Evolutionary conservation across 2,113 vertebrate genomes (phyloP), one percentile per base, ranked within the genome.

Genomic region (Eptatretus burgeri): DNA sequence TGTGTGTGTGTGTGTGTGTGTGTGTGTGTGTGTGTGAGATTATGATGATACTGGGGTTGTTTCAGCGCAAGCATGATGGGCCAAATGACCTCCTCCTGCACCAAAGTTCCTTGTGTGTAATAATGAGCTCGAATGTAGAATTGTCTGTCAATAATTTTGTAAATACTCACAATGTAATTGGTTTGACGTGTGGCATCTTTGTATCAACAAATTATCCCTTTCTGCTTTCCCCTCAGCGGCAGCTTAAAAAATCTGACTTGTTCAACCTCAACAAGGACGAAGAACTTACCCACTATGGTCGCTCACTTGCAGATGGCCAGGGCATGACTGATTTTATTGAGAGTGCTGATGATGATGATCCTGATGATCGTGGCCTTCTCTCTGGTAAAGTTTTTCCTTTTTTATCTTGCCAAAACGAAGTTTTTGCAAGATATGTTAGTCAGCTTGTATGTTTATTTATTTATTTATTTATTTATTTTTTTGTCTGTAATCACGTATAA

Each of bases 241-340:
- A 7, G 3, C 27, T 41, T 41, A 41, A 41, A 41, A 41, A 41
- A 41, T 98, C 20, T 60, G 56, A n/a, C 10, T 20, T 60, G 56
- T 20, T 78, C 70, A 91, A 91, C 69, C 77, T 95, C 65, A 95
- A 98, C 14, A 86, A 94, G 71, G 91, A 93, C 10, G 89, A 96
- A 64, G 85, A 94, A 64, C 73, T 96, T 65, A 98, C 91, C 62
- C 91, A 98, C 69, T 93, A 79, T 14, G 91, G 91, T 60, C 86
- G 89, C 53, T 93, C 87, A 5, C 63, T 96, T 75, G 82, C 91
- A n/a, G 82, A 91, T 72, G 80, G 93, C 5, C 86, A 96, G 70
- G 86, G 85, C 66, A 75, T 86, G 12, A 80, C 80, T 9, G 82
- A 87, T 63, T 41, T 41, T 41, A 41, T 41, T 41, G 27, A 41